These are phyloP conservation scores for Diaprepes abbreviatus DNA, from an alignment of 2,888 invertebrate species.

Conservation along the genomic window DNA sequence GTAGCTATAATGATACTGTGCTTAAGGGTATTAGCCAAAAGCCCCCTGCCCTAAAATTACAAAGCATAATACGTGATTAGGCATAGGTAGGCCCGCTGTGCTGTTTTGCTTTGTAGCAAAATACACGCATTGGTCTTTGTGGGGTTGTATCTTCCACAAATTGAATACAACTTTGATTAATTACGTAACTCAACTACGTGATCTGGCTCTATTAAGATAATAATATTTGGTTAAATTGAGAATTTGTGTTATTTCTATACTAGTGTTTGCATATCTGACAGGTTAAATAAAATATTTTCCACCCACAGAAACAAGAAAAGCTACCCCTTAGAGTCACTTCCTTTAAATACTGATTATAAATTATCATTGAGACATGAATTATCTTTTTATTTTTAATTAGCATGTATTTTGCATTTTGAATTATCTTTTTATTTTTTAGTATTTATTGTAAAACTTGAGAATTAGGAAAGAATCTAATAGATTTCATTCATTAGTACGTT, in stretches of 20 bases:
- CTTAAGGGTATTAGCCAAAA: constrained; percentile 3
- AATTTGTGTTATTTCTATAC: background rate
- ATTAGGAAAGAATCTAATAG: too few species aligned
- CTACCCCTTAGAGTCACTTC: too few species aligned
- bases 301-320: too few species aligned
- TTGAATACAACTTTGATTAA: constrained; percentile 31
- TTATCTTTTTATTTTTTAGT: too few species aligned
- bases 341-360: too few species aligned
- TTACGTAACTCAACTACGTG: constrained; percentile 6
- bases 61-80: constrained; percentile 16
- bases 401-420: too few species aligned
- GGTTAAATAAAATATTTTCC: too few species aligned
- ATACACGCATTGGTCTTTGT: constrained; percentile 12
- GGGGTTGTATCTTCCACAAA: constrained; percentile 15
- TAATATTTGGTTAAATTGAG: background rate
- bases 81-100: constrained; percentile 17
- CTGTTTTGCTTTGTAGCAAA: constrained; percentile 21
- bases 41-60: constrained; percentile 5
- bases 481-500: too few species aligned
- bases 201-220: background rate
- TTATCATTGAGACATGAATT: too few species aligned
- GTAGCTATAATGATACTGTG: background rate
- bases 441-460: too few species aligned
- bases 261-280: too few species aligned
- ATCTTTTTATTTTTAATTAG: too few species aligned